Evolutionary conservation across 1,140 invertebrate species (phyloP), one percentile per base, ranked within the genome.

Genomic region (Caenorhabditis latens): DNA sequence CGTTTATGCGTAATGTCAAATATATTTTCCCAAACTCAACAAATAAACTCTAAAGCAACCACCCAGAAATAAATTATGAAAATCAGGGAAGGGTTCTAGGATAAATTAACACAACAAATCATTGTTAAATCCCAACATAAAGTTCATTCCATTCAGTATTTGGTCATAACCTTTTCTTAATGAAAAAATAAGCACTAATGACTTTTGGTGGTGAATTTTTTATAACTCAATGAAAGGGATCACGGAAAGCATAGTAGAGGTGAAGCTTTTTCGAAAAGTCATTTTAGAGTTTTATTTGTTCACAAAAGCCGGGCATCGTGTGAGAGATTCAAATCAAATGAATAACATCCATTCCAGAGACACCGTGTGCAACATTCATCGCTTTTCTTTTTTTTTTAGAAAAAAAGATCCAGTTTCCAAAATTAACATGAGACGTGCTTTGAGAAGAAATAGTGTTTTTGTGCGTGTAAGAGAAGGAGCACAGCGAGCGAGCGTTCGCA

Each of bases 261-360:
- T 46, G 53, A 57, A 57, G 53, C 65, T 71, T 71, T 24, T 50
- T 79, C 0, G 11, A 11, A 16, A 53, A 53, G 16, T 32, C 4
- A 53, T 8, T 57, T 24, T 55, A 16, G 4, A 16, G 24, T 53
- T 24, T 24, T 2, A 42, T 21, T 11, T 32, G 24, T 83, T 83
- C 32, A 58, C 53, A 58, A 46, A 84, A 84, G 57, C 53, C 82
- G 82, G 57, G 40, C 82, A 84, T 46, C 7, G n/a, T 19, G 32
- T 84, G 53, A 57, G n/a, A 84, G 24, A 61, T 42, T 61, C 82
- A 84, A 58, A 61, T 61, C 82, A 84, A 84, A 61, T 84, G 82
- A 84, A 55, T 55, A 55, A 61, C 82, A 61, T 84, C 32, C 57
- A 84, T 61, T 57, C 53, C 82, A 84, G n/a, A 61, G 82, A 84